Percentiles rank a stretch among this genome's conserved stretches.
Evolutionary conservation across 2,113 vertebrate genomes (phyloP).

Genomic region (Penelope pileata): DNA sequence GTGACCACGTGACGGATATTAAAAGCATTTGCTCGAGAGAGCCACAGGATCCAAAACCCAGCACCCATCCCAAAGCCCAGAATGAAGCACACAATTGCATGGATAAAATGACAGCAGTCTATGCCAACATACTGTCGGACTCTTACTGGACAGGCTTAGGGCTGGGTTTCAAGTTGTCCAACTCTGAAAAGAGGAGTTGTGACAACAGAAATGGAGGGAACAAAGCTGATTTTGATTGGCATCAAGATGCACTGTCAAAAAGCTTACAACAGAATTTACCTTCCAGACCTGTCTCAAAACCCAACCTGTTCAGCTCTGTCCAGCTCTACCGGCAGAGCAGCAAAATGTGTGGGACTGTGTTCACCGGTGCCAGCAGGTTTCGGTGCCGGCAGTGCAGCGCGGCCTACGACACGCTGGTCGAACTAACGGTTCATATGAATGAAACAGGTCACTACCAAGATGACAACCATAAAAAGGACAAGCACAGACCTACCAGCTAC

Average conservation of each 20-base stretch:
- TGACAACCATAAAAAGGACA: constrained; percentile 93
- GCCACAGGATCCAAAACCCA: constrained; percentile 79
- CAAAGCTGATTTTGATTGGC: constrained; percentile 96
- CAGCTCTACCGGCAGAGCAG: constrained; percentile 94
- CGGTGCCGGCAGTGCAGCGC: constrained; percentile 96
- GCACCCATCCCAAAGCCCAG: constrained; percentile 78
- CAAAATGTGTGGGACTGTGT: constrained; percentile 89
- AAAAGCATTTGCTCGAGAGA: constrained; percentile 87
- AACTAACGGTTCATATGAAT: constrained; percentile 96
- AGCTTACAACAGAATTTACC: constrained; percentile 93
- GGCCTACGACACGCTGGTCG: constrained; percentile 95
- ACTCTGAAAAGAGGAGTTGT: constrained; percentile 87
- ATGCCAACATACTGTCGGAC: constrained; percentile 96
- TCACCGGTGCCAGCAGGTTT: constrained; percentile 96
- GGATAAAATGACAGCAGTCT: constrained; percentile 97
- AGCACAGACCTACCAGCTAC: constrained; percentile 87
- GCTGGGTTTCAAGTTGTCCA: constrained; percentile 90
- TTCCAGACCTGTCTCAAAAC: constrained; percentile 86
- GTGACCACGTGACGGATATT: constrained; percentile 92
- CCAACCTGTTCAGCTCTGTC: constrained; percentile 96
- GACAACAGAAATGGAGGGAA: constrained; percentile 88
- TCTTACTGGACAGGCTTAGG: constrained; percentile 97
- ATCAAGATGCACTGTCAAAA: constrained; percentile 95
- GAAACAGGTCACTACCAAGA: constrained; percentile 98
- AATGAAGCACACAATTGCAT: constrained; percentile 88